Base-by-base conservation (phyloP, 2,888 invertebrate species). In the Labia minor region DNA sequence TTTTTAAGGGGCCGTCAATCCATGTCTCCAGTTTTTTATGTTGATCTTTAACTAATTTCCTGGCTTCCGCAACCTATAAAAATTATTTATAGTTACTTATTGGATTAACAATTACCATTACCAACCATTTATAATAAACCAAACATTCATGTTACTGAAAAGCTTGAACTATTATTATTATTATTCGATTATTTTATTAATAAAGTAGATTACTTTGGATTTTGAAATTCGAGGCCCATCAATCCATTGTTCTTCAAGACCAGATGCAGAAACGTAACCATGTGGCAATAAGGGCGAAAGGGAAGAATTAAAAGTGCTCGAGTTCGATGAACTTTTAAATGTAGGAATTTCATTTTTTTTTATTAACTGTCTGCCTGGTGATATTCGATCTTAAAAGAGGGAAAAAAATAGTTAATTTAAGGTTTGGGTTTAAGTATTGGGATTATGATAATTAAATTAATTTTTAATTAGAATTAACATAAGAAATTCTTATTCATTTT, bases 211-310 rank as follows among this genome's bases (percentile, higher is more conserved):
- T 65, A 89, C 85, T 77, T 88, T 90, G 18, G 87, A 89, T 74
- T 88, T 87, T 0, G 90, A 90, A 73, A 94, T 90, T 74, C 93
- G 84, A 0, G 96, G 96, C 0, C 96, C 96, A 78, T 97, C 96
- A 70, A 96, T 92, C 96, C 96, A 97, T 75, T 94, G 92, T 75
- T 96, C 96, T 74, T 94, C 93, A 72, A 89, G 90, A 19, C 81
- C 80, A 65, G 78, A 80, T 19, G 75, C 73, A 1, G 77, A 68
- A 26, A 63, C 67, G 33, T 8, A 33, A 11, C 33, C 33, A 11
- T 6, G 11, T 33, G 6, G 33, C 11, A 33, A 33, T 8, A 33
- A 11, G 11, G 6, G 6, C 11, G 33, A 33, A 33, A 68, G 67
- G n/a, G 68, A 66, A 21, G 68, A 67, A 61, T 70, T 68, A 33